Evolutionary conservation across 2,113 vertebrate species (phyloP).

Genomic region (Glaucomys volans): DNA sequence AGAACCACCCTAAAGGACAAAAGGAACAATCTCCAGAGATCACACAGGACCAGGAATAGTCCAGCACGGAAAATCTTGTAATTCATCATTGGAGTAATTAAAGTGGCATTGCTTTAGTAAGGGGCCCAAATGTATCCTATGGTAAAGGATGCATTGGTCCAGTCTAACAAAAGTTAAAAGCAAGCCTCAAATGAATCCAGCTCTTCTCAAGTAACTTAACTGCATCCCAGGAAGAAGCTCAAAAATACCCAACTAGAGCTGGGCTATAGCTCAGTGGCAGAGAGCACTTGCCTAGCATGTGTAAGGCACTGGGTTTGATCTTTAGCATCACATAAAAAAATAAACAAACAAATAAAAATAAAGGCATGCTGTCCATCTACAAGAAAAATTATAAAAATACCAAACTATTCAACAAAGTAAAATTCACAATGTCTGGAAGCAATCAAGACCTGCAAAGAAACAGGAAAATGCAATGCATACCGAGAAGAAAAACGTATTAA

Average conservation of each 20-base stretch:
- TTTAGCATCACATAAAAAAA: too few relatives aligned
- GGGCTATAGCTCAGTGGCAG: too few relatives aligned
- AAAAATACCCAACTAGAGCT: slow-evolving; percentile 1
- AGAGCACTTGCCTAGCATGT: too few relatives aligned
- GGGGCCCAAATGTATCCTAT: neutral
- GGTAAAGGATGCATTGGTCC: neutral
- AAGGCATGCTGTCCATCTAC: too few relatives aligned
- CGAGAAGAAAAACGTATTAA: neutral
- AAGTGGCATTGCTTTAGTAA: neutral
- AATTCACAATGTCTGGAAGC: neutral
- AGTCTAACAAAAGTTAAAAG: slow-evolving; percentile 7
- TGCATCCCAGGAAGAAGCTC: neutral
- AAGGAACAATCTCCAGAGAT: neutral
- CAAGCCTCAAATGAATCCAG: slow-evolving; percentile 1
- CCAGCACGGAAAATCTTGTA: neutral
- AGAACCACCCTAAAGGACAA: neutral
- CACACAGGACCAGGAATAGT: neutral
- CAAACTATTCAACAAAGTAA: slow-evolving; percentile 11
- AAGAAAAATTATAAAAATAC: neutral
- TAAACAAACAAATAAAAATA: too few relatives aligned
- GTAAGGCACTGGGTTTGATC: too few relatives aligned
- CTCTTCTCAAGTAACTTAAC: slow-evolving; percentile 3
- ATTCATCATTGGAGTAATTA: neutral
- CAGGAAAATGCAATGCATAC: neutral
- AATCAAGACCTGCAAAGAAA: neutral